These are phyloP conservation scores for Halcyon senegalensis DNA, from an alignment of 2,113 vertebrate genomes.

Conservation along the genomic window DNA sequence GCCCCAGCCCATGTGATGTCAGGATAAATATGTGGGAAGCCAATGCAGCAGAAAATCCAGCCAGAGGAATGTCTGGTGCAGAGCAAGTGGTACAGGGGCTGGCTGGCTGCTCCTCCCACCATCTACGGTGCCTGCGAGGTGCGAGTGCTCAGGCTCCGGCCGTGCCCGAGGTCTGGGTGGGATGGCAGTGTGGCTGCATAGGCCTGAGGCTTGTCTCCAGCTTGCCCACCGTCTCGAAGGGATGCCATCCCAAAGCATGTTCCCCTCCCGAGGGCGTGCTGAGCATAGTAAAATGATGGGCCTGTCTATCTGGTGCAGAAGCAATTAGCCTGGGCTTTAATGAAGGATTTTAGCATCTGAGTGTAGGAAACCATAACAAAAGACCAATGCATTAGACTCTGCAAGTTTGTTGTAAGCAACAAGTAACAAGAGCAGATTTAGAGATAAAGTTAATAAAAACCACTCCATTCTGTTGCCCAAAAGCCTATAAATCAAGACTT, in stretches of 20 bases:
- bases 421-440: conserved; percentile 50
- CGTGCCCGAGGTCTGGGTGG: fast-evolving
- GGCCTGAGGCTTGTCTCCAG: not conserved
- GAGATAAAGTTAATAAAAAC: conserved; percentile 57
- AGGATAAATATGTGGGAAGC: conserved; percentile 62
- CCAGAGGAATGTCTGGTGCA: conserved; percentile 58
- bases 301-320: not conserved
- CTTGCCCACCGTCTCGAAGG: not conserved
- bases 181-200: fast-evolving
- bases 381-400: conserved; percentile 17
- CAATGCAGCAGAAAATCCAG: conserved; percentile 58
- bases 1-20: conserved; percentile 65
- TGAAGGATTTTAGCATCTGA: conserved; percentile 3
- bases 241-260: fast-evolving
- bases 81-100: not conserved
- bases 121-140: fast-evolving
- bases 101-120: not conserved
- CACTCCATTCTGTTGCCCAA: conserved; percentile 50
- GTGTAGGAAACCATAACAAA: conserved; percentile 3
- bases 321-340: not conserved
- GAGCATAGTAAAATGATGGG: not conserved
- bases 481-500: conserved; percentile 60
- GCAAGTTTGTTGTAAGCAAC: conserved; percentile 38
- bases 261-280: not conserved
- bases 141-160: not conserved